Conservation (phyloP, 2,797 vertebrate genomes). For the Triplophysa yarkandensis region DNA sequence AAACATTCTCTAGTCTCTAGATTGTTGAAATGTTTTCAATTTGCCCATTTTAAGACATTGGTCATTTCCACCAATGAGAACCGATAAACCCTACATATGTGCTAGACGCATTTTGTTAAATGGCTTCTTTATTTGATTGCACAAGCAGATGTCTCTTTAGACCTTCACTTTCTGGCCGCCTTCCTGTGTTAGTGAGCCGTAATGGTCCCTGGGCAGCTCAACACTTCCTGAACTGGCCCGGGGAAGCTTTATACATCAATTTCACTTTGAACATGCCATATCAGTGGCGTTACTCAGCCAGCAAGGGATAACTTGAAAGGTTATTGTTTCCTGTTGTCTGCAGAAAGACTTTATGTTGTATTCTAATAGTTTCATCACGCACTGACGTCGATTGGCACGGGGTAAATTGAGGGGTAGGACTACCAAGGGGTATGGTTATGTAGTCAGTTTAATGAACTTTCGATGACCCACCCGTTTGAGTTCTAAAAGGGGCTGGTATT, state of each 20-base stretch:
- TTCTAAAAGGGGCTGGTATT: conserved; percentile 15
- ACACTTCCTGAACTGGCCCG: conserved; percentile 75
- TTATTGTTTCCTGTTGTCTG: conserved; percentile 80
- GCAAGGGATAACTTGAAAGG: conserved; percentile 69
- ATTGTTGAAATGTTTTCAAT: conserved; percentile 16
- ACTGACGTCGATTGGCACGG: conserved; percentile 62
- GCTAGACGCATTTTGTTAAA: conserved; percentile 72
- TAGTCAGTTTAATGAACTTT: conserved; percentile 10
- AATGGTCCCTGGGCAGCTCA: conserved; percentile 77
- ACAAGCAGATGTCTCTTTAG: conserved; percentile 79
- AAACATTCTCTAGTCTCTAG: conserved; percentile 12
- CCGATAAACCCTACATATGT: conserved; percentile 55
- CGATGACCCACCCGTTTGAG: conserved; percentile 1
- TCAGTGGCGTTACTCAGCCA: conserved; percentile 70
- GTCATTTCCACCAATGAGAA: conserved; percentile 4
- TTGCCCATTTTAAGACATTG: background rate
- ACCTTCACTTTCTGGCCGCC: conserved; percentile 73
- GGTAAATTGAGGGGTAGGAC: conserved; percentile 62
- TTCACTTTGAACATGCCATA: conserved; percentile 79
- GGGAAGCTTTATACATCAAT: conserved; percentile 78
- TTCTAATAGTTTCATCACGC: conserved; percentile 64
- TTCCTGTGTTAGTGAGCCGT: conserved; percentile 75
- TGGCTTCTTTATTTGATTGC: conserved; percentile 73
- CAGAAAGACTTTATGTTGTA: conserved; percentile 65
- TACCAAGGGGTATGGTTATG: conserved; percentile 13